Conservation (phyloP, 92 coral and sea anemone species). For the Siderastrea radians region DNA sequence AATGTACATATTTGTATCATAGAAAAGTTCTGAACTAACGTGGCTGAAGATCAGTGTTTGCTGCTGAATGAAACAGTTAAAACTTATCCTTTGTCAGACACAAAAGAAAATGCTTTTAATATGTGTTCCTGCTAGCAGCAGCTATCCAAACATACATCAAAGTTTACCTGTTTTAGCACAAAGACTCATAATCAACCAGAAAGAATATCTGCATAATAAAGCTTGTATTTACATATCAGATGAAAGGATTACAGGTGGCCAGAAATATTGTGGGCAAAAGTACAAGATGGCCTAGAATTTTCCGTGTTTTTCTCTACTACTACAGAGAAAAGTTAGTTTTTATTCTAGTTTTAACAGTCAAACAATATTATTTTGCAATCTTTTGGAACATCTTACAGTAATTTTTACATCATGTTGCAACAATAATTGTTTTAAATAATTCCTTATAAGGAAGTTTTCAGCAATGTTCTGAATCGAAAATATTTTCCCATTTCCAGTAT, state of each 20-base stretch:
- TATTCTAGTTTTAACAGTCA: background rate
- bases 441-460: conserved; percentile 6
- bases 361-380: too few species aligned
- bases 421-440: background rate
- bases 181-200: conserved; percentile 21
- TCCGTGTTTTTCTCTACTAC: too few species aligned
- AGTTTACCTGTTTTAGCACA: conserved; percentile 34
- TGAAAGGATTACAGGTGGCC: conserved; percentile 30
- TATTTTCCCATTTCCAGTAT: background rate
- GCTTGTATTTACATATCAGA: conserved; percentile 38
- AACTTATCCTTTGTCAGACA: background rate
- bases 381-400: too few species aligned
- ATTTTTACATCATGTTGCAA: background rate
- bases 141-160: conserved; percentile 52
- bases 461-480: background rate
- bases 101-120: conserved; percentile 19
- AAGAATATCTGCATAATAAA: conserved; percentile 30
- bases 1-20: background rate
- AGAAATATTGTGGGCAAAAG: background rate
- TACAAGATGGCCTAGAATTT: background rate
- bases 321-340: background rate
- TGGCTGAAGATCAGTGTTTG: background rate
- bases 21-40: too few species aligned
- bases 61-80: background rate
- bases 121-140: conserved; percentile 19